Conservation (phyloP, 1,140 invertebrate genomes). For the Heliothis virescens region DNA sequence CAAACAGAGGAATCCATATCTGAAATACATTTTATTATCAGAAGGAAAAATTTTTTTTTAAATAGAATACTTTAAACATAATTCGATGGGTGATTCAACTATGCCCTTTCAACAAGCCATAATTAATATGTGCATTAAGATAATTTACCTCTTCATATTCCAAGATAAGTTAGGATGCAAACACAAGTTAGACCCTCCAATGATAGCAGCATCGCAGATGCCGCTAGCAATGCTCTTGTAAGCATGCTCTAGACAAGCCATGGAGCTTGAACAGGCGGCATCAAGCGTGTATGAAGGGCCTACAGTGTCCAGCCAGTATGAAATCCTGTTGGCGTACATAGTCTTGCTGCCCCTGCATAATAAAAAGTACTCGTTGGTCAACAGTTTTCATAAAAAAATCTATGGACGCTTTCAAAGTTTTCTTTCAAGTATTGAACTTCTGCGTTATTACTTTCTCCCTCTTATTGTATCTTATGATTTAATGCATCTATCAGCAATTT, state of each 20-base stretch:
- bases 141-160: slow-evolving; percentile 89
- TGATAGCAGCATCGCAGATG: slow-evolving; percentile 94
- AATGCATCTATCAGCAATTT: too few species aligned
- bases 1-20: slow-evolving; percentile 88
- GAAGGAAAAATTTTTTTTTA: too few species aligned
- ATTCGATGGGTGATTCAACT: too few species aligned
- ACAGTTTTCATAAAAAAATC: too few species aligned
- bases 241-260: slow-evolving; percentile 94
- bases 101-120: background rate
- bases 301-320: slow-evolving; percentile 89
- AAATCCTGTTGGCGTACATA: slow-evolving; percentile 96
- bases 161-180: slow-evolving; percentile 94
- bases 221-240: slow-evolving; percentile 91
- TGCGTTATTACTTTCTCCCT: too few species aligned
- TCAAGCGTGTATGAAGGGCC: slow-evolving; percentile 94
- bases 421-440: too few species aligned
- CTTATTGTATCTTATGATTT: too few species aligned
- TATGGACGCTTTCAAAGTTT: too few species aligned
- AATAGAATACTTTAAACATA: too few species aligned
- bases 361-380: too few species aligned
- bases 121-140: background rate
- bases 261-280: slow-evolving; percentile 95
- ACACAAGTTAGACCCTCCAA: slow-evolving; percentile 93
- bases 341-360: slow-evolving; percentile 87
- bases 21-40: slow-evolving; percentile 63